These are phyloP conservation scores for Pocota personata DNA, from an alignment of 2,888 invertebrate species.

Conservation along the genomic window DNA sequence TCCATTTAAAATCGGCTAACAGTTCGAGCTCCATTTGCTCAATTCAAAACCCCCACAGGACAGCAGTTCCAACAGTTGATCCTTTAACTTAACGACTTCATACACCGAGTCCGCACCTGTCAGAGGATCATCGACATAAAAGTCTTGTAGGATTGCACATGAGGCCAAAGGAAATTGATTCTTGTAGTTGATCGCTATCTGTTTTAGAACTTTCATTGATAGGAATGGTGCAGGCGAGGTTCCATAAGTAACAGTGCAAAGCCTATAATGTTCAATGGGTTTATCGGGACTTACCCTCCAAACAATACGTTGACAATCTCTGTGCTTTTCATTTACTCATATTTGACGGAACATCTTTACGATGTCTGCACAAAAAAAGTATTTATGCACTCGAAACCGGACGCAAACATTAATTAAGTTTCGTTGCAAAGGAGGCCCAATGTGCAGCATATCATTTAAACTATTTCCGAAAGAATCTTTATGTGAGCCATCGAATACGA, in stretches of 20 bases:
- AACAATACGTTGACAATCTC: not conserved
- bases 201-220: conserved; percentile 52
- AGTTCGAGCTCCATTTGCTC: not conserved
- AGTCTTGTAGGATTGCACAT: conserved; percentile 19
- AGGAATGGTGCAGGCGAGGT: conserved; percentile 63
- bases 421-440: not conserved
- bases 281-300: too few relatives aligned
- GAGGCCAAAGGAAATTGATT: conserved; percentile 37
- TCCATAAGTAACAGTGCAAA: not conserved
- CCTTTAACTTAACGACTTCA: not conserved
- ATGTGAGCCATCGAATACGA: not conserved
- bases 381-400: not conserved
- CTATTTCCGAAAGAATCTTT: not conserved
- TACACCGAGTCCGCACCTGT: conserved; percentile 49
- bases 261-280: too few relatives aligned
- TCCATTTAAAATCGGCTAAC: not conserved
- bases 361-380: not conserved
- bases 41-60: conserved; percentile 4
- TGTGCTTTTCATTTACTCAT: not conserved
- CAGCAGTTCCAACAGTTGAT: conserved; percentile 19
- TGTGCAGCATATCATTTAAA: not conserved
- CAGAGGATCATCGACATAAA: conserved; percentile 65
- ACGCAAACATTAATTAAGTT: conserved; percentile 3
- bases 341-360: not conserved
- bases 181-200: conserved; percentile 47